Evolutionary conservation across 2,113 vertebrate genomes (phyloP), one percentile per base, ranked within the genome.

Genomic region (Verasper variegatus): DNA sequence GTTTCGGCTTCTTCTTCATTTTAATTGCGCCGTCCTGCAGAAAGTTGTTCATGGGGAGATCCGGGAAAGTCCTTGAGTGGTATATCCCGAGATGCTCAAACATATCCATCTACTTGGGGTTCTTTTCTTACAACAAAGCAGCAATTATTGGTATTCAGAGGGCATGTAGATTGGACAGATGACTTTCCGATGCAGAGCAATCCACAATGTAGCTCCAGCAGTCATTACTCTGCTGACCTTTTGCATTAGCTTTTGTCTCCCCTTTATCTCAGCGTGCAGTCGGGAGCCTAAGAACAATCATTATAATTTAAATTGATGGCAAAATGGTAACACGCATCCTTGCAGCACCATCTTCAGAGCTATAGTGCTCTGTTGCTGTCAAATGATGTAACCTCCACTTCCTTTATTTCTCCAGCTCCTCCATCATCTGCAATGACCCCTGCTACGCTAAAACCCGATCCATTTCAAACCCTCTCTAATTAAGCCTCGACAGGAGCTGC

Each of bases 21-120:
- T 81, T 89, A 86, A 90, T 76, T 85, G 76, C 17, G 20, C 68
- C 57, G 11, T 67, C 40, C 26, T 68, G 58, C 68, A 61, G 26
- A 24, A 35, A 17, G 20, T 78, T 31, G 31, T 31, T 31, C 31
- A 31, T 78, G 60, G 63, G 35, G 26, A 40, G 35, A 81, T 70
- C 26, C 58, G 21, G 47, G 60, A 68, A 42, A 74, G 68, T 71
- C 40, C 42, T 58, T 18, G 49, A 71, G 70, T 3, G 8, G 14
- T 21, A 4, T 24, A 51, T 63, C 74, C 66, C 11, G 26, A 13
- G 17, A 49, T 45, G 31, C 14, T n/a, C 4, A 4, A 27, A 31
- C 27, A 10, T 9, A 35, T 64, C 23, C 37, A 45, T 69, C 56
- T 15, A 52, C 47, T 61, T 37, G 42, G 31, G 51, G 18, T 51